Evolutionary conservation across 1,140 invertebrate genomes (phyloP), one percentile per base, ranked within the genome.

Genomic region (Drosophila parabipectinata): DNA sequence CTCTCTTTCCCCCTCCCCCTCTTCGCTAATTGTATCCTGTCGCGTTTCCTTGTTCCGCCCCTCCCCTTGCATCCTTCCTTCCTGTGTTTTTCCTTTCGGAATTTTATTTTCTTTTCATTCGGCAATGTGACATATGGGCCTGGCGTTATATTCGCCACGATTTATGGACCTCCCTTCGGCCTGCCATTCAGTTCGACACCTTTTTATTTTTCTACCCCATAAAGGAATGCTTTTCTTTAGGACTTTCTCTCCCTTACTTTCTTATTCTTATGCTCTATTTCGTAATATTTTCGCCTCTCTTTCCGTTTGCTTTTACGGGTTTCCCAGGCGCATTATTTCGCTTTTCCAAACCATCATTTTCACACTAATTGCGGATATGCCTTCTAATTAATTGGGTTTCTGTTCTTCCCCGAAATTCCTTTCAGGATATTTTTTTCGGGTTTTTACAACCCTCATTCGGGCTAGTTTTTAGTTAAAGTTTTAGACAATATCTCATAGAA

Each of bases 321-420:
- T 81, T 79, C 72, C 41, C 60, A 48, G 57, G 48, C 66, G 61
- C 53, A 81, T 75, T 79, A 66, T 76, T 80, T 72, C 52, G 58
- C 64, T 72, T 60, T 73, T 58, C 73, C 30, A 56, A 61, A 50
- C 77, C 77, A 75, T 80, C 60, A 76, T 75, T 83, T 83, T 83
- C 75, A 79, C 79, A 83, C 79, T 83, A 83, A 83, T 83, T 83
- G 79, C 71, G 79, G 75, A 83, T 79, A 83, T 83, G 79, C 79
- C 79, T 68, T 57, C 71, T 83, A 83, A 83, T 83, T 83, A 83
- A 83, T 83, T 83, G 58, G 51, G 44, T 76, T 75, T 44, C 39
- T 76, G n/a, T 73, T 54, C 30, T 32, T 44, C 55, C 12, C 28
- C 45, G 14, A 52, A 52, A 54, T 14, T 60, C 56, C 14, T 58